These are phyloP conservation scores for Pedetes capensis DNA, from an alignment of 2,113 vertebrate species.

Conservation along the genomic window DNA sequence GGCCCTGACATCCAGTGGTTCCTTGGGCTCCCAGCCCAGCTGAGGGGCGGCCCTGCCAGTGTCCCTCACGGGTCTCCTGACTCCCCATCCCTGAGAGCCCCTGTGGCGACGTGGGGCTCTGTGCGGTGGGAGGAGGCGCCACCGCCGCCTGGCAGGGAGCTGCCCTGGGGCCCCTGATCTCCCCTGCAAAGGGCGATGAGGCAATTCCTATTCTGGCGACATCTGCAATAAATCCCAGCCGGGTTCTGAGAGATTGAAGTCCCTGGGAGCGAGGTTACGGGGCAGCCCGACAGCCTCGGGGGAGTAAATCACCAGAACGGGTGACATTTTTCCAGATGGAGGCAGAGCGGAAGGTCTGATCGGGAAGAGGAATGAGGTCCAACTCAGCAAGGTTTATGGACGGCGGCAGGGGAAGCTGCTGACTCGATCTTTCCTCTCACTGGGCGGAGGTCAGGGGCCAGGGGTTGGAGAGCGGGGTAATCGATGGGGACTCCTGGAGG, in stretches of 20 bases:
- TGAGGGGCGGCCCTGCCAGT: neutral
- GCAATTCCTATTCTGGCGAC: neutral
- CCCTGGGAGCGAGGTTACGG: neutral
- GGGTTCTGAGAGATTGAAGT: conserved; percentile 11
- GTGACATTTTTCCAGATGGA: conserved; percentile 33
- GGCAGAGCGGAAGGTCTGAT: neutral
- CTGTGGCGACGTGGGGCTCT: neutral
- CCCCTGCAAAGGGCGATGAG: neutral
- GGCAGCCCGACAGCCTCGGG: neutral
- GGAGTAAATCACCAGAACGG: conserved; percentile 24
- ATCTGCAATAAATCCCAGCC: neutral
- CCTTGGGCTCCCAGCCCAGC: neutral
- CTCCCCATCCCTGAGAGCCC: too few relatives aligned
- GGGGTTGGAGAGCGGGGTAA: neutral
- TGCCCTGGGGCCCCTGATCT: neutral
- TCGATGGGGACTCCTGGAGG: neutral
- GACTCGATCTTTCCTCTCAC: neutral
- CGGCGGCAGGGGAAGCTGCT: neutral
- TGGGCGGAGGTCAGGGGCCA: neutral
- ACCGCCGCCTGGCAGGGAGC: accelerated
- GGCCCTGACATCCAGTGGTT: neutral
- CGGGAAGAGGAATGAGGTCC: conserved; percentile 8
- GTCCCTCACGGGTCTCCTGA: neutral
- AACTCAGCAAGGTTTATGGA: neutral
- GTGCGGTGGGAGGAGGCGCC: neutral